Conservation (phyloP, 2,113 vertebrate genomes). For the Nestor notabilis region DNA sequence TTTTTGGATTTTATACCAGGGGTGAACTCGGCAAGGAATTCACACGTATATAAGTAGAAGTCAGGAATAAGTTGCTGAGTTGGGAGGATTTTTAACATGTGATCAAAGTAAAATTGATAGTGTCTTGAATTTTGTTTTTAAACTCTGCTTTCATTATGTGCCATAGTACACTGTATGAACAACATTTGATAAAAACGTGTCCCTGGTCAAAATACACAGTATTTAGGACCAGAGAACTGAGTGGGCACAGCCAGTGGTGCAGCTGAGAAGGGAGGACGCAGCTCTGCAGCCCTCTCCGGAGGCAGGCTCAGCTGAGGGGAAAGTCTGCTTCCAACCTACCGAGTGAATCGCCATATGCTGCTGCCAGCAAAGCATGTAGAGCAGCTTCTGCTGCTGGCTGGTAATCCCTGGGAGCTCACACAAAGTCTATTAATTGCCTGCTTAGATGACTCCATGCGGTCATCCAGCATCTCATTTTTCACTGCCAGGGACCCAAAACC, state of each 20-base stretch:
- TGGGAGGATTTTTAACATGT: neutral
- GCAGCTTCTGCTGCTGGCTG: constrained; percentile 31
- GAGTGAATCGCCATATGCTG: constrained; percentile 3
- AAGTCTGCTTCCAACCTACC: neutral
- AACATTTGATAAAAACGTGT: neutral
- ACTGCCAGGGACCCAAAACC: neutral
- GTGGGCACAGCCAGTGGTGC: neutral
- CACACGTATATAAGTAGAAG: neutral
- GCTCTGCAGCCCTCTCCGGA: neutral
- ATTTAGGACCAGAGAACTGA: neutral
- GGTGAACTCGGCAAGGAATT: neutral
- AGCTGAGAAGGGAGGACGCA: neutral
- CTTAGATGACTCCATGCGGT: neutral
- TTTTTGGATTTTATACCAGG: neutral
- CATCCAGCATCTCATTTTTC: neutral
- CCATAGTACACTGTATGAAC: neutral
- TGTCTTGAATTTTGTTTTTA: neutral
- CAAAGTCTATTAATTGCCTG: constrained; percentile 23
- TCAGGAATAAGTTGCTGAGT: neutral
- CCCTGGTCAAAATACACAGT: neutral
- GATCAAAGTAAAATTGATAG: neutral
- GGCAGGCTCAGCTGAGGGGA: neutral
- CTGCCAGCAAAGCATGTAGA: neutral
- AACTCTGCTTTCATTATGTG: neutral
- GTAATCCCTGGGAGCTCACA: constrained; percentile 13